Evolutionary conservation across 2,888 invertebrate genomes (phyloP).

Genomic region (Ellobium chinense): DNA sequence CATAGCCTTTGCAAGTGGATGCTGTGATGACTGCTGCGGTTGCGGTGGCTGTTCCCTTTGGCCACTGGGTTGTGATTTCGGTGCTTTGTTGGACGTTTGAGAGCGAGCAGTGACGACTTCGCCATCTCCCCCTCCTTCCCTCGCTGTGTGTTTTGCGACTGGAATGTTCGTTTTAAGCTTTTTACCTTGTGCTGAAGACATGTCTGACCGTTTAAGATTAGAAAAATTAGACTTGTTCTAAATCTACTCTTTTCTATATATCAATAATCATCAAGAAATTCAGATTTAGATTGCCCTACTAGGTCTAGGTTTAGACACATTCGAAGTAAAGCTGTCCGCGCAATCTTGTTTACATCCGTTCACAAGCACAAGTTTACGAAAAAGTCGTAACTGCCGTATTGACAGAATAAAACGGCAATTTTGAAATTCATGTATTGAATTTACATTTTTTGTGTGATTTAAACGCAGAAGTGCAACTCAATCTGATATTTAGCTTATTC

Average conservation of each 20-base stretch:
- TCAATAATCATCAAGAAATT: too few species aligned
- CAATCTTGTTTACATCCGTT: slow-evolving; percentile 41
- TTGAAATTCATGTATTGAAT: too few species aligned
- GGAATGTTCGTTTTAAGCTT: slow-evolving; percentile 26
- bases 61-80: too few species aligned
- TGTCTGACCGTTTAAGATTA: not conserved
- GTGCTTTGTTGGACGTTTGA: not conserved
- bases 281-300: too few species aligned
- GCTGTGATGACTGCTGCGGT: not conserved
- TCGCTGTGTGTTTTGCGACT: not conserved
- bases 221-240: too few species aligned
- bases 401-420: not conserved
- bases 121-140: not conserved
- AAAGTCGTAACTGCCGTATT: not conserved
- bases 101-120: not conserved
- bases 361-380: not conserved
- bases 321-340: slow-evolving; percentile 1
- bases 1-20: slow-evolving; percentile 24
- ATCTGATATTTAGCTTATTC: too few species aligned
- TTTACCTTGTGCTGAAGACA: not conserved
- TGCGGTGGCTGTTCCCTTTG: not conserved
- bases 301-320: too few species aligned
- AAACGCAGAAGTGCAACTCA: too few species aligned
- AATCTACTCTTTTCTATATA: too few species aligned
- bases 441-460: too few species aligned